phyloP scores from a whole-genome alignment of 2,113 vertebrate species.

The Catagonus wagneri region DNA sequence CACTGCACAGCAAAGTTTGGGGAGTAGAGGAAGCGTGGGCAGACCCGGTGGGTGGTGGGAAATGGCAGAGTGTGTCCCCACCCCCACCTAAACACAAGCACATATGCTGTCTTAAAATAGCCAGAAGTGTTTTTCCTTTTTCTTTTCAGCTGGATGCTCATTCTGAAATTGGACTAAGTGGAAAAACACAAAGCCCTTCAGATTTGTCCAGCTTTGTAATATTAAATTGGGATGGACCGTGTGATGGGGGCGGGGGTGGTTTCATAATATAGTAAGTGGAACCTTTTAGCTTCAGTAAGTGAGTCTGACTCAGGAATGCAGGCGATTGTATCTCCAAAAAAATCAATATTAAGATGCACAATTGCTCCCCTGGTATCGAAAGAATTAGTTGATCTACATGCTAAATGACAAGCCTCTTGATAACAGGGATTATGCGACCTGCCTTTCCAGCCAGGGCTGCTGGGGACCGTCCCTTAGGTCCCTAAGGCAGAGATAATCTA shows the following conservation, averaged over 20 bases:
- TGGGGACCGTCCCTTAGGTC: constrained; percentile 84
- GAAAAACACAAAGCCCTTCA: constrained; percentile 73
- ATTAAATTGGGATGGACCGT: constrained; percentile 27
- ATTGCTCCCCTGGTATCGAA: constrained; percentile 89
- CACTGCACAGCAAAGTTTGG: neutral
- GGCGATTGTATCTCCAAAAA: constrained; percentile 82
- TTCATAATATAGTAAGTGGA: constrained; percentile 79
- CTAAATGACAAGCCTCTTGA: constrained; percentile 89
- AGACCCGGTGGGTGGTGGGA: neutral
- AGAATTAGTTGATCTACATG: constrained; percentile 90
- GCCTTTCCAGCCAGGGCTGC: constrained; percentile 88
- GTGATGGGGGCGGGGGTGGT: neutral
- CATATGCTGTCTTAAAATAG: neutral
- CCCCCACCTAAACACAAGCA: neutral
- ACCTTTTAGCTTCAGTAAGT: constrained; percentile 83
- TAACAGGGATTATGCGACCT: constrained; percentile 89
- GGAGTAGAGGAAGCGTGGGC: neutral
- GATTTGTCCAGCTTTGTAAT: constrained; percentile 55
- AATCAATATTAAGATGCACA: constrained; percentile 88
- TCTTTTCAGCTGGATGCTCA: constrained; percentile 8
- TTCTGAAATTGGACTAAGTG: constrained; percentile 67
- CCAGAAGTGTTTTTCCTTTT: neutral
- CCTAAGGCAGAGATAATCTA: constrained; percentile 92
- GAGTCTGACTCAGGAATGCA: constrained; percentile 84
- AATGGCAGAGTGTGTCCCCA: neutral